A percentile compares a stretch with the other conserved stretches of the same genome.
Evolutionary conservation across 1,140 invertebrate species (phyloP).

Genomic region (Dufourea novaeangliae): DNA sequence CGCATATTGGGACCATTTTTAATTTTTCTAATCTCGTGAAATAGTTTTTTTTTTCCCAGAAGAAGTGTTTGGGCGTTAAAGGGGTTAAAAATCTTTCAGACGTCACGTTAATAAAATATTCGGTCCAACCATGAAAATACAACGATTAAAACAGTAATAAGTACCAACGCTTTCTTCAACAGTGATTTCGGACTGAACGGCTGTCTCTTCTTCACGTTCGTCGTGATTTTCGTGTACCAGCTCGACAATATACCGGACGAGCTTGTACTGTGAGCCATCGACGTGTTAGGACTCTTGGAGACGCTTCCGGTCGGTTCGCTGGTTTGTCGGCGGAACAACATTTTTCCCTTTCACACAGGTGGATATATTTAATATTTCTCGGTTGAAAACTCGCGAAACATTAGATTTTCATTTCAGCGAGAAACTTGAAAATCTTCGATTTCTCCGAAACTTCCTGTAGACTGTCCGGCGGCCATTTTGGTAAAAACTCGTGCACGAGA

Average conservation of each 20-base stretch:
- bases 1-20: no score
- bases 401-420: background rate
- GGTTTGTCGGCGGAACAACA: constrained; percentile 74
- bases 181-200: constrained; percentile 77
- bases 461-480: background rate
- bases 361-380: background rate
- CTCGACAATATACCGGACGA: constrained; percentile 74
- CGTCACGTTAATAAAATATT: no score
- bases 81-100: no score
- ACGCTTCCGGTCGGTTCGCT: constrained; percentile 72
- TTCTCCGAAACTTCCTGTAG: background rate
- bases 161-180: constrained; percentile 79
- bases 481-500: background rate
- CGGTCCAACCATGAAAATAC: background rate
- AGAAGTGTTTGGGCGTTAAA: no score
- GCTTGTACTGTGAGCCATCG: constrained; percentile 74
- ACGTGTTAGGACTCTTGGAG: constrained; percentile 23
- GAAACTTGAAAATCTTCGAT: background rate
- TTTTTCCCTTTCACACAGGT: constrained; percentile 59
- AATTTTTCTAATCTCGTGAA: no score
- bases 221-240: constrained; percentile 81
- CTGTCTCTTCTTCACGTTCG: constrained; percentile 80
- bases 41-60: no score
- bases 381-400: background rate
- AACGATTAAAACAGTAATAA: constrained; percentile 22